Evolutionary conservation across 2,113 vertebrate species (phyloP), one percentile per base, ranked within the genome.

Genomic region (Datnioides undecimradiatus): DNA sequence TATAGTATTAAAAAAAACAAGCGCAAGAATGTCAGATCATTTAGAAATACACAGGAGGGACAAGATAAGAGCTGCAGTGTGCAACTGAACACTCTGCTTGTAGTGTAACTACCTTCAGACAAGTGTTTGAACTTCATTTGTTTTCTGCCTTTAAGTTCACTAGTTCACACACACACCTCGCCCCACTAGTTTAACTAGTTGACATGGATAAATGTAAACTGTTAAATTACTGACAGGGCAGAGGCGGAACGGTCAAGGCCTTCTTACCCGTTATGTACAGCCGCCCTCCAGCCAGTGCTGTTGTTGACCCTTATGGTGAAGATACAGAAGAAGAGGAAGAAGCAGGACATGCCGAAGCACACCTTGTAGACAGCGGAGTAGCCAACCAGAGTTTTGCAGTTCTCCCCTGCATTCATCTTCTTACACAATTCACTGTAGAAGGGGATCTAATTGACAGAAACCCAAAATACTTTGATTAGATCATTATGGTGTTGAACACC

Each of bases 301-400:
- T 82, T 97, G 55, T 93, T 94, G 75, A 99, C 92, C 55, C 94
- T 92, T 60, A 99, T 76, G 71, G 97, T 99, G 90, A 99, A 88
- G 52, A 99, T 19, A 48, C 52, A 94, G 83, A 99, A 97, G 13
- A 98, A 43, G 6, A 98, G 95, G 93, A 99, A 99, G 95, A 99
- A 99, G 89, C 96, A 97, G 73, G 97, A 96, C 97, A 98, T 99
- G 84, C 98, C 98, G 27, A 99, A 99, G 86, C 98, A 99, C 87
- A 99, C 95, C 87, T 97, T 96, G 83, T 99, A 99, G 31, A 99
- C 98, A 0, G 98, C 98, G 1, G 97, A 95, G 69, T 98, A 99
- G 8, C 98, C 98, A 43, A 99, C 96, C 71, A 99, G 92, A 72
- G 93, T 94, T 90, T 97, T 95, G 23, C 98, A 99, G 84, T 94